Conservation (phyloP, 2,888 invertebrate species). For the Neoaliturus tenellus region DNA sequence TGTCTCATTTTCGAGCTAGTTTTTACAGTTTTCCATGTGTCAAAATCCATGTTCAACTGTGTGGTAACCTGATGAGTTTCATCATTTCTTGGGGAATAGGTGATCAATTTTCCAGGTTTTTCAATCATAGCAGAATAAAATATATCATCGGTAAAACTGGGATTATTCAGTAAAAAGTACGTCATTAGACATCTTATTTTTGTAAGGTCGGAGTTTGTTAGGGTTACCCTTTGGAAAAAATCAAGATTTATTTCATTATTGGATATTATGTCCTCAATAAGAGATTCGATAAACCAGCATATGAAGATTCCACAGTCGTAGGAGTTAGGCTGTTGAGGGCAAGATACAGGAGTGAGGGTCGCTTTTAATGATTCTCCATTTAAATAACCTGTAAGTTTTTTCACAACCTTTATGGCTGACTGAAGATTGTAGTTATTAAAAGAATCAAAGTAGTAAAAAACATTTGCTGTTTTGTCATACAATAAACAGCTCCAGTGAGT, state of each 20-base stretch:
- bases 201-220: background rate
- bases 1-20: background rate
- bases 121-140: slow-evolving; percentile 13
- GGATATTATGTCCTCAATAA: background rate
- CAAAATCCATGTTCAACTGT: background rate
- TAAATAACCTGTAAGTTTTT: background rate
- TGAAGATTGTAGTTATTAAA: background rate
- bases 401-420: background rate
- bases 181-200: background rate
- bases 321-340: slow-evolving; percentile 10
- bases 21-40: background rate
- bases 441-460: background rate
- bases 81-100: background rate
- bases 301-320: slow-evolving; percentile 33
- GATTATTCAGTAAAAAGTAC: background rate
- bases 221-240: background rate
- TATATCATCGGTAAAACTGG: background rate
- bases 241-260: background rate
- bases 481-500: slow-evolving; percentile 24
- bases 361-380: background rate
- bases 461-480: slow-evolving; percentile 2
- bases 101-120: background rate
- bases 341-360: background rate
- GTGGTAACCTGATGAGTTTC: background rate
- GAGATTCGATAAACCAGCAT: background rate